phyloP scores from a whole-genome alignment of 2,888 invertebrate genomes.

The Helobdella robusta region DNA sequence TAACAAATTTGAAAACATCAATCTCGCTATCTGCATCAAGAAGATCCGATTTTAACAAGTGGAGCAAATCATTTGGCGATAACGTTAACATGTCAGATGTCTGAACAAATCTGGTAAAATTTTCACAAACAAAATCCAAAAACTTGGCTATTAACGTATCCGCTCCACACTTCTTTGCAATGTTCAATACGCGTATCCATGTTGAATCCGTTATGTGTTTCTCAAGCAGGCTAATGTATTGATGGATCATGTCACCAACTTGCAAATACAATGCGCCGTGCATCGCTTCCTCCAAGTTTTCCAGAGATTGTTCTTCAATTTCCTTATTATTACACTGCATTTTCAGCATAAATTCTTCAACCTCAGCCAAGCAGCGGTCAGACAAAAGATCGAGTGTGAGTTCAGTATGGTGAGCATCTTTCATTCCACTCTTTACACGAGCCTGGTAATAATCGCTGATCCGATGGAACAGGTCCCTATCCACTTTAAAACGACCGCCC shows the following conservation, averaged over 20 bases:
- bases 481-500: too few species aligned
- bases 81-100: slow-evolving; percentile 17
- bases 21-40: slow-evolving; percentile 10
- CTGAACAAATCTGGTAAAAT: slow-evolving; percentile 9
- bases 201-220: not conserved
- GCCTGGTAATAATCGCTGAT: slow-evolving; percentile 7
- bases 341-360: not conserved
- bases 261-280: slow-evolving; percentile 25
- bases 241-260: slow-evolving; percentile 10
- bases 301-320: too few species aligned
- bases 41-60: slow-evolving; percentile 11
- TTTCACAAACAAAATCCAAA: slow-evolving; percentile 16
- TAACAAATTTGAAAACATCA: slow-evolving; percentile 19
- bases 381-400: not conserved
- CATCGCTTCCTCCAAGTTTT: not conserved
- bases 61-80: slow-evolving; percentile 4
- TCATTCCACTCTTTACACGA: slow-evolving; percentile 10
- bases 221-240: not conserved
- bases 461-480: not conserved
- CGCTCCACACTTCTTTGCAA: not conserved
- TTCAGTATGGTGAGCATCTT: not conserved
- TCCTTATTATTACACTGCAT: not conserved
- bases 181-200: not conserved
- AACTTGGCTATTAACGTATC: not conserved
- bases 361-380: not conserved